Percentiles rank a stretch among this genome's conserved stretches.
Evolutionary conservation across 2,797 vertebrate genomes (phyloP).

Genomic region (Sardinella longiceps): DNA sequence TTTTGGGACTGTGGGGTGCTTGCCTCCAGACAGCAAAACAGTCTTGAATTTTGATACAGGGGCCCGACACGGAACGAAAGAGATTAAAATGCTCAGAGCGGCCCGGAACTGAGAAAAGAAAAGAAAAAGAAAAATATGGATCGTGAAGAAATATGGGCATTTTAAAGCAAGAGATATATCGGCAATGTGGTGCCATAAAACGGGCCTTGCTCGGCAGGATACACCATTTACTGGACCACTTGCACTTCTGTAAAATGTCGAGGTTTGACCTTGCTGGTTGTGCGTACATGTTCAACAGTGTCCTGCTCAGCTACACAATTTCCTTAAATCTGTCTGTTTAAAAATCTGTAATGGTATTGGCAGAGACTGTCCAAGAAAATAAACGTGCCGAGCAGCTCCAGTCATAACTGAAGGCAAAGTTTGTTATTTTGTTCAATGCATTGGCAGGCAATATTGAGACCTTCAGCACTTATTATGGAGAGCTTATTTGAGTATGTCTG

Average conservation of each 20-base stretch:
- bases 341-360: slow-evolving; percentile 79
- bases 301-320: slow-evolving; percentile 74
- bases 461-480: slow-evolving; percentile 69
- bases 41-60: slow-evolving; percentile 47
- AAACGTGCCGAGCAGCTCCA: slow-evolving; percentile 74
- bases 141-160: not conserved
- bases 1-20: slow-evolving; percentile 50
- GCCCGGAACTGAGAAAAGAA: not conserved
- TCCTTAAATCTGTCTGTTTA: slow-evolving; percentile 76
- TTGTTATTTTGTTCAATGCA: slow-evolving; percentile 77
- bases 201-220: not conserved
- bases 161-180: not conserved
- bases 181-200: not conserved
- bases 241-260: slow-evolving; percentile 14
- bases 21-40: slow-evolving; percentile 45
- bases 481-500: slow-evolving; percentile 76
- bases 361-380: slow-evolving; percentile 79
- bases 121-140: slow-evolving; percentile 8
- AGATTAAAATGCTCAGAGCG: not conserved
- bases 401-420: slow-evolving; percentile 71
- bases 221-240: not conserved
- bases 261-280: slow-evolving; percentile 25
- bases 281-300: slow-evolving; percentile 62
- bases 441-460: slow-evolving; percentile 67
- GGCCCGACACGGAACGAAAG: not conserved